phyloP scores from a whole-genome alignment of 1,140 invertebrate species.

The Batillaria attramentaria region DNA sequence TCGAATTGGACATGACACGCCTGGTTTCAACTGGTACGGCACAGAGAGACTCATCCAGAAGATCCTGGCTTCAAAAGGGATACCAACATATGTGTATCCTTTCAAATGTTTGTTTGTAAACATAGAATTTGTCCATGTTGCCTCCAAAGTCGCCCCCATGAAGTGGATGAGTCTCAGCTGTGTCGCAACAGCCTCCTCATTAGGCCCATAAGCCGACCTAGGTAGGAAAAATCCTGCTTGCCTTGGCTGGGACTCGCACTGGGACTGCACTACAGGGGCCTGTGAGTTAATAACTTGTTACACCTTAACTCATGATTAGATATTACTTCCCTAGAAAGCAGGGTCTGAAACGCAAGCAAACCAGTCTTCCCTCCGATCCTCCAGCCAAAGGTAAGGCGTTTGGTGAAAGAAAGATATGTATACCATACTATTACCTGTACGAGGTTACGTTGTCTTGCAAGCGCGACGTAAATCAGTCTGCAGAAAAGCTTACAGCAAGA shows the following conservation, averaged over 20 bases:
- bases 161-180: no score
- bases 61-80: conserved; percentile 62
- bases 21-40: conserved; percentile 71
- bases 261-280: background rate
- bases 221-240: no score
- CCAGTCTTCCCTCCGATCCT: background rate
- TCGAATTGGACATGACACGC: conserved; percentile 69
- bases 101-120: conserved; percentile 16
- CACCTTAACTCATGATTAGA: conserved; percentile 24
- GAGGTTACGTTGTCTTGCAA: no score
- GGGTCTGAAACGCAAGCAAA: conserved; percentile 41
- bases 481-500: no score
- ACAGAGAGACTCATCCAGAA: conserved; percentile 70
- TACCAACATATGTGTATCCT: conserved; percentile 71
- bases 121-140: background rate
- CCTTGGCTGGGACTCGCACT: background rate
- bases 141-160: no score
- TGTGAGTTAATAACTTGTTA: background rate
- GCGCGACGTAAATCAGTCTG: no score
- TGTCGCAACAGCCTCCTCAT: no score
- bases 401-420: background rate
- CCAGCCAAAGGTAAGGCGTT: conserved; percentile 25
- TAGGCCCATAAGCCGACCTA: no score
- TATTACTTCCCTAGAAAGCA: conserved; percentile 57
- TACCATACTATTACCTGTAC: background rate